Base-by-base conservation (phyloP, 2,113 vertebrate species). In the Ivindomyrus marchei region DNA sequence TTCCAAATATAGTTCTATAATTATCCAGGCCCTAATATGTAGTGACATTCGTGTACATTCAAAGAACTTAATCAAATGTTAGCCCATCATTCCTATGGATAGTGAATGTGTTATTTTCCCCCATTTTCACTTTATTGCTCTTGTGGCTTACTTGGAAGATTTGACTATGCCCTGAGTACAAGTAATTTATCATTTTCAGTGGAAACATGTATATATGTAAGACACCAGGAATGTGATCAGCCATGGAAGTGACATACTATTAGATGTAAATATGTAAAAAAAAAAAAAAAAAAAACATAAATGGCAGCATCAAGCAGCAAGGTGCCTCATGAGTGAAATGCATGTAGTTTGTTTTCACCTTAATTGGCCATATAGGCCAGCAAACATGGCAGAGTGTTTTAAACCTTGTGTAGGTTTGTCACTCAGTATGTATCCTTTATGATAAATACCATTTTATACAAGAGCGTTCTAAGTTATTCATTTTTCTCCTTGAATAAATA, bases 221-320 rank as follows among this genome's bases (percentile, higher is more conserved):
- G 8, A 53, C 70, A 21, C 46, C 27, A 17, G 74, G 31, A 83
- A 31, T 46, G 50, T 89, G 42, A 52, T 36, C 45, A 53, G 52
- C 15, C 24, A 3, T 62, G 52, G 10, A 62, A 85, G 39, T 11
- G 39, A 47, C 36, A 58, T 53, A 89, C 53, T 62, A 36, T 62
- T 80, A 85, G 24, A 46, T 89, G 89, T 89, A 62, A 27, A 62
- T 89, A 85, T 85, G 89, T 89, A 45, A 86, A 21, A 47, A 36
- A 19, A 31, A 53, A 36, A 36, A 36, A 36, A 36, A 36, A 36
- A 36, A 36, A 36, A 36, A 21, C 31, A 85, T 87, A 89, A 89
- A 89, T 89, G 89, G 39, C 80, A 85, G 56, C 83, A 85, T 62
- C 24, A 11, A 58, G 15, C 89, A 62, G 89, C 89, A 85, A 89